Evolutionary conservation across 1,140 invertebrate genomes (phyloP), one percentile per base, ranked within the genome.

Genomic region (Mamestra configurata): DNA sequence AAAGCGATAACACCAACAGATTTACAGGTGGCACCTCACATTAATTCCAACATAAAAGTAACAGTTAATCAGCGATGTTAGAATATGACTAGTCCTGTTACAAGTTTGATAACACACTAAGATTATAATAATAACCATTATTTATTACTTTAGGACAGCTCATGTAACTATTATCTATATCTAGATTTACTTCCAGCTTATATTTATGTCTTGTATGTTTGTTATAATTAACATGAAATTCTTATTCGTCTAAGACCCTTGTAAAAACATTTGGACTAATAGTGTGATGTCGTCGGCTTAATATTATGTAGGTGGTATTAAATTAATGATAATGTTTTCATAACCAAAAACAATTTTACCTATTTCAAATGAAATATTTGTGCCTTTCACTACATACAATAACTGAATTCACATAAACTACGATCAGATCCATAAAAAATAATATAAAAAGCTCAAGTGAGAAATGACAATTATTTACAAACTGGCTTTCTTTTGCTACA

Each of bases 81-180:
- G 15, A 75, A 75, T 73, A 43, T 75, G 71, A 75, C 71, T 75
- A 75, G 71, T 27, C 71, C 20, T 40, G 37, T 46, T 15, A 68
- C 49, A 49, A 71, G 43, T 35, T 70, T 53, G 66, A 46, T 46
- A 70, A 70, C 66, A 46, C 64, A 70, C 22, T 46, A 31, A 51
- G 53, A 71, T 71, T 53, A 70, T 46, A 49, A 70, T 46, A 49
- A 49, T 72, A 75, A 59, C 20, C 20, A 75, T 37, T 75, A 71
- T 51, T 53, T 51, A 51, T 51, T 51, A 51, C 10, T 35, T 71
- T 53, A 71, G 68, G 68, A 71, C 68, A 46, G 68, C 20, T 35
- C 27, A 11, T 53, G 40, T 71, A 71, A 71, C 35, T 53, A 53
- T 53, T 35, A 35, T 31, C 66, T 70, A 70, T 18, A 51, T 8